Evolutionary conservation across 1,140 invertebrate genomes (phyloP), one percentile per base, ranked within the genome.

Genomic region (Drosophila asahinai): DNA sequence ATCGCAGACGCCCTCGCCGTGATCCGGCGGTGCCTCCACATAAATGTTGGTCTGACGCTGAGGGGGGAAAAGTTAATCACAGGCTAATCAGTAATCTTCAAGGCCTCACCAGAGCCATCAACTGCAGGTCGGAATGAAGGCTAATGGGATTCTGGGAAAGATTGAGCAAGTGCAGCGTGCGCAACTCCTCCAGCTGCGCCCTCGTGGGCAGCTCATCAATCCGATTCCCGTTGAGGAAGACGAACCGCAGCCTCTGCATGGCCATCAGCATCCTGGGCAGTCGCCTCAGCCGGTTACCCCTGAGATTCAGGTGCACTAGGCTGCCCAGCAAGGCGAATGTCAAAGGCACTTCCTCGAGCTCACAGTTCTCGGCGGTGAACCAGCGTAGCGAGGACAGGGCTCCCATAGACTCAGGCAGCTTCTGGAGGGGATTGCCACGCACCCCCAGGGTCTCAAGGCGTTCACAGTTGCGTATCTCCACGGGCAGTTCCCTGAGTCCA

Each of bases 381-480:
- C 95, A 95, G 93, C 94, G 94, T 54, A 95, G 84, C 48, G 94
- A 94, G 11, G 89, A 66, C 59, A 95, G 87, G 17, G 92, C 92
- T 30, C 94, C 94, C 73, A 95, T 93, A 60, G 93, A 93, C 48
- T 93, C 92, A 8, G 95, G 94, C 77, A 95, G 91, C 25, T 86
- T 90, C 67, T 86, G 93, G 2, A 96, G 83, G 66, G 94, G 92
- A 94, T 96, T 96, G n/a, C 94, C 94, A 42, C 94, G 92, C 7
- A 94, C 94, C 14, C 95, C 95, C 71, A 96, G 94, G 1, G 95
- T 95, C 91, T 98, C 96, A 17, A 98, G 93, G 80, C 96, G 96
- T 48, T 94, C 94, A 65, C 97, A 94, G 61, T 95, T 94, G 2
- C 95, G 95, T 59, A 97, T 95, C 80, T 96, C 95, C 49, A 94